phyloP scores from a whole-genome alignment of 1,140 invertebrate genomes.

The Drosophila fuyamai region DNA sequence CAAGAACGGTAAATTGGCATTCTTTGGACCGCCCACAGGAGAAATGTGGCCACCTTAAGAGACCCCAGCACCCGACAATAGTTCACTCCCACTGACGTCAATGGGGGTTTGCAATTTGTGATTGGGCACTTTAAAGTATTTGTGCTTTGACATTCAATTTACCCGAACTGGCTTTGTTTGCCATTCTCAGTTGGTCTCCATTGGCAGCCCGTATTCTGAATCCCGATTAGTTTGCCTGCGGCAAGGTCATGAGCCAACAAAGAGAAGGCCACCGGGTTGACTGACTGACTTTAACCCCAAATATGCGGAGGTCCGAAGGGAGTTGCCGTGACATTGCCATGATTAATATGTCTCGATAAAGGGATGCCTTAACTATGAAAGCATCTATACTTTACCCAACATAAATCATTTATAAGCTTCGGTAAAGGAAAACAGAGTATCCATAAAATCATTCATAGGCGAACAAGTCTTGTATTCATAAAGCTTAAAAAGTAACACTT shows the following conservation, averaged over 20 bases:
- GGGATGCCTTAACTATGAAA: not conserved
- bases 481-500: too few relatives aligned
- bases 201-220: conserved; percentile 7
- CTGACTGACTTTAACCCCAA: conserved; percentile 46
- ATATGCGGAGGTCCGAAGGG: conserved; percentile 13
- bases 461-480: too few relatives aligned
- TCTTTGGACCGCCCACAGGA: conserved; percentile 19
- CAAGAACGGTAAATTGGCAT: conserved; percentile 31
- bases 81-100: conserved; percentile 38
- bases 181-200: conserved; percentile 1
- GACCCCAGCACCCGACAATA: not conserved
- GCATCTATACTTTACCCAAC: not conserved
- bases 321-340: not conserved
- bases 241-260: conserved; percentile 60
- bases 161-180: conserved; percentile 15
- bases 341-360: conserved; percentile 7
- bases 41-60: conserved; percentile 2
- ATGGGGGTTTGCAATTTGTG: conserved; percentile 42
- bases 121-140: conserved; percentile 42
- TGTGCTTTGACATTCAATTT: conserved; percentile 41
- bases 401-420: not conserved
- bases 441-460: too few relatives aligned
- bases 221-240: conserved; percentile 11
- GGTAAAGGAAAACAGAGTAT: not conserved
- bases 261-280: conserved; percentile 61